Conservation (phyloP, 2,888 invertebrate species). For the Eupithecia tripunctaria region DNA sequence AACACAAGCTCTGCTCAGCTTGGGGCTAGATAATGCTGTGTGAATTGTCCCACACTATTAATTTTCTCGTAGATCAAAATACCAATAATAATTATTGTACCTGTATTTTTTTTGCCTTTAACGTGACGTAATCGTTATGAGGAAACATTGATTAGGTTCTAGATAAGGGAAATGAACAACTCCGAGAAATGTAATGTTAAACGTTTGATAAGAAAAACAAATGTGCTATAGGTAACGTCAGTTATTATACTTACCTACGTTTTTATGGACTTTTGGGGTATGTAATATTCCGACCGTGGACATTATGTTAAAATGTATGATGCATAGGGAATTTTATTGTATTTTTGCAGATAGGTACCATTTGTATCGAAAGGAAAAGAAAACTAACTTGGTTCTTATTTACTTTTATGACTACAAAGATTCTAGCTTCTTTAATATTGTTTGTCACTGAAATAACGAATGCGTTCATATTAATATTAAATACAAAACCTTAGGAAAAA, state of each 20-base stretch:
- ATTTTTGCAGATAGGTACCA: conserved; percentile 6
- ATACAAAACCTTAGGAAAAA: not conserved
- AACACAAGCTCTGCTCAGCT: no score
- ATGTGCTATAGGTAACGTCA: conserved; percentile 26
- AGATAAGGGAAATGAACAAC: conserved; percentile 34
- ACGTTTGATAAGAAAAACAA: conserved; percentile 32
- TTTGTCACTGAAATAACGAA: not conserved
- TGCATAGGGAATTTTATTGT: conserved; percentile 22
- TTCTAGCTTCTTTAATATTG: not conserved
- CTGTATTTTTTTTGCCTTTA: no score
- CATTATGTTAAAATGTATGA: conserved; percentile 21
- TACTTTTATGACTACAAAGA: not conserved
- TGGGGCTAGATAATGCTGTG: no score
- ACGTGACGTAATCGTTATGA: not conserved
- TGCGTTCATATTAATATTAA: not conserved
- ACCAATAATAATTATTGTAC: no score
- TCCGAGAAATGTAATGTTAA: conserved; percentile 20
- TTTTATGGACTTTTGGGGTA: conserved; percentile 15
- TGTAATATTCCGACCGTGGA: conserved; percentile 13
- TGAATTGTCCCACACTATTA: no score
- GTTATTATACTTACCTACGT: conserved; percentile 23
- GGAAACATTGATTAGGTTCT: conserved; percentile 20
- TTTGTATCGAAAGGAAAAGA: not conserved
- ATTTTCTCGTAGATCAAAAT: no score
- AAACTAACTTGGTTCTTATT: not conserved